A percentile compares a stretch with the other conserved stretches of the same genome.
phyloP scores from a whole-genome alignment of 2,797 vertebrate species.

The Lates japonicus region DNA sequence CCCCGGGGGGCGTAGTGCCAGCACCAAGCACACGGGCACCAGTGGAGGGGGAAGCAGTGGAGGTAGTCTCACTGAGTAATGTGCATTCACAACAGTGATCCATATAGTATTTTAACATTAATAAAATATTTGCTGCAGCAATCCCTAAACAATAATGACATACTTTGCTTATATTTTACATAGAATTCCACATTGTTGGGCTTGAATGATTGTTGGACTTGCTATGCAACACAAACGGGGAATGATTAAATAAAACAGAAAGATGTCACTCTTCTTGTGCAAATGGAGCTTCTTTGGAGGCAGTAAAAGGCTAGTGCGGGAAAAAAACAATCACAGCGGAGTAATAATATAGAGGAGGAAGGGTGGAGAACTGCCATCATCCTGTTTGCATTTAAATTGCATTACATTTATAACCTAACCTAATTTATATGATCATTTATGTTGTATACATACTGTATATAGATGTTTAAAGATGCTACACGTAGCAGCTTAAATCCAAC shows the following conservation, averaged over 20 bases:
- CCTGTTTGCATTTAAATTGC: not conserved
- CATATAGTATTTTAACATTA: not conserved
- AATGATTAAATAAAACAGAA: constrained; percentile 2
- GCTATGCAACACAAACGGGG: not conserved
- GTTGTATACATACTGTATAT: not conserved
- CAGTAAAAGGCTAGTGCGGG: not conserved
- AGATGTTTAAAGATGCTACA: no score
- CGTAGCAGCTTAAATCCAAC: not conserved
- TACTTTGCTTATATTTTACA: not conserved
- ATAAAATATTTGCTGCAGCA: not conserved
- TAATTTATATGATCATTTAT: not conserved
- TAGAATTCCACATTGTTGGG: not conserved
- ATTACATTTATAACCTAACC: not conserved
- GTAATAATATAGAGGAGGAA: not conserved
- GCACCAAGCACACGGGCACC: constrained; percentile 84
- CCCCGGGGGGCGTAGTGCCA: constrained; percentile 85
- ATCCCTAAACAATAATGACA: not conserved
- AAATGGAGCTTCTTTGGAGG: not conserved
- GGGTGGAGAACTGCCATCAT: constrained; percentile 4
- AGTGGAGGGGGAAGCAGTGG: constrained; percentile 86
- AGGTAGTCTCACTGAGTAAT: constrained; percentile 51
- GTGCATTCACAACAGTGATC: not conserved
- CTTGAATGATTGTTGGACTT: not conserved
- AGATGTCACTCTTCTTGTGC: constrained; percentile 6
- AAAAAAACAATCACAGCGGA: constrained; percentile 6